Evolutionary conservation across 2,888 invertebrate genomes (phyloP).

Genomic region (Lamellibrachia satsuma): DNA sequence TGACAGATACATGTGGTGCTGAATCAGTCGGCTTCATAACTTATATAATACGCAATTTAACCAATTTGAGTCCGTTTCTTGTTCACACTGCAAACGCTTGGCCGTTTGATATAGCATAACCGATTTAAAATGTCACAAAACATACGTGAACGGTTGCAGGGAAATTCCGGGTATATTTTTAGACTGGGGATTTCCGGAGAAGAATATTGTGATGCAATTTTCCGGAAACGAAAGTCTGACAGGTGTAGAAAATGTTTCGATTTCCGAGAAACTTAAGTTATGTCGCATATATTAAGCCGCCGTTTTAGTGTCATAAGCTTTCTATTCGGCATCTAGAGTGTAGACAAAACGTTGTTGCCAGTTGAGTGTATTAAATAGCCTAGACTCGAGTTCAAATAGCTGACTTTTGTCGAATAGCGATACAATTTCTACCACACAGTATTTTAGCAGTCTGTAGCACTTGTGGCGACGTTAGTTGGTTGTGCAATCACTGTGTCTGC

Average conservation of each 20-base stretch:
- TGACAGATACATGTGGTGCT: no score
- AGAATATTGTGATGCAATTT: neutral
- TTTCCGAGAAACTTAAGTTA: neutral
- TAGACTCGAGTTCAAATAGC: neutral
- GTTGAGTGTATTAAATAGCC: no score
- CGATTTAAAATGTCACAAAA: neutral
- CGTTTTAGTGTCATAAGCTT: neutral
- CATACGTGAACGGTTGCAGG: neutral
- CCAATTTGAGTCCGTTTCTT: neutral
- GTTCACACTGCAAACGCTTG: neutral
- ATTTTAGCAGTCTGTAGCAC: no score
- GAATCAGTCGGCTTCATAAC: no score
- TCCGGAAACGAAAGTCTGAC: neutral
- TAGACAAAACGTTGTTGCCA: no score
- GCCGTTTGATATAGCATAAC: neutral
- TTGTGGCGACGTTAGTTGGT: no score
- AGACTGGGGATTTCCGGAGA: neutral
- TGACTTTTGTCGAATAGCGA: neutral
- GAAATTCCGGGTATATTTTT: neutral
- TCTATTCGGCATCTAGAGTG: neutral
- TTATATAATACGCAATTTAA: no score
- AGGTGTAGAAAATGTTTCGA: neutral
- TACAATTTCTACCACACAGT: neutral
- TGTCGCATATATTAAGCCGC: neutral
- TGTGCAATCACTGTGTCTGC: no score